Evolutionary conservation across 23 tunicate genomes (phyloP), one percentile per base, ranked within the genome.

Genomic region (Oikopleura albicans): DNA sequence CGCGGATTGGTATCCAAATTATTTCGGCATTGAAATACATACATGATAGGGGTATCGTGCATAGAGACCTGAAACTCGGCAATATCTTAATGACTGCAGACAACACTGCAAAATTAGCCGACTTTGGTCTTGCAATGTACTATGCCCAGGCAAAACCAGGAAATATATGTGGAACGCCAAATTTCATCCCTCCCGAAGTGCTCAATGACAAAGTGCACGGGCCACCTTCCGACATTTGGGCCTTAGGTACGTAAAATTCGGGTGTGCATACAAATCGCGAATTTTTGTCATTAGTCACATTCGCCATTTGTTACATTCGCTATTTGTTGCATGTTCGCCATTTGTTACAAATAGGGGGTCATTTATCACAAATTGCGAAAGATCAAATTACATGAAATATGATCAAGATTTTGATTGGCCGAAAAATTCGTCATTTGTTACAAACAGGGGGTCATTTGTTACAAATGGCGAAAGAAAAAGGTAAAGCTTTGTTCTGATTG

Each of bases 111-210:
- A 95, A 95, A 84, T 87, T 95, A 40, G 99, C 89, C 36, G 99
- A 95, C 76, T 95, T 95, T 40, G 99, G 99, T 12, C 88, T 95
- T 4, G 99, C 99, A 4, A 87, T 96, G 39, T 59, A 85, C 8
- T 84, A 85, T 12, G 94, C 89, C 40, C 84, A 87, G 86, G 94
- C 88, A 1, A 90, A 87, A 41, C 86, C 89, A 85, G 91, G 99
- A 33, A 91, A 95, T 8, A 95, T 95, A 37, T 95, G 99, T 75
- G 99, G 99, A 39, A 95, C 99, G 38, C 99, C 99, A 0, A 95
- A 95, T 85, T 95, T 95, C 56, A 95, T 95, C 36, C 90, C 99
- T 1, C 99, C 99, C 0, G 99, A 95, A 84, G 99, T 95, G 0
- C 75, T 95, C 22, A 88, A 95, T n/a, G 75, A 91, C 38, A 90